Evolutionary conservation across 2,797 vertebrate species (phyloP).

Genomic region (Muscicapa comitata): DNA sequence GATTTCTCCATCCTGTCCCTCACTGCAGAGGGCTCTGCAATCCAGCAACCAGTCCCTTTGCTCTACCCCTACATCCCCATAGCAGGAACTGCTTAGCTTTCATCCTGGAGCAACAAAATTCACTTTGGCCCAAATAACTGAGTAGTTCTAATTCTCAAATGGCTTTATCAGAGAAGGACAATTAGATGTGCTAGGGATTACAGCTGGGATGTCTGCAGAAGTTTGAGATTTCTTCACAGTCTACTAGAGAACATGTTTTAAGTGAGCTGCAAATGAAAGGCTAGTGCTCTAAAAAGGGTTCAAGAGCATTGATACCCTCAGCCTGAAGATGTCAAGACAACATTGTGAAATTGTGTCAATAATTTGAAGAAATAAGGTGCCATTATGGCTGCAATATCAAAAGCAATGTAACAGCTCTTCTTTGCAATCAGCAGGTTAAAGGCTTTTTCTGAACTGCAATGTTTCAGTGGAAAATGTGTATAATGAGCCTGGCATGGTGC

Average conservation of each 20-base stretch:
- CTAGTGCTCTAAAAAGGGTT: not conserved
- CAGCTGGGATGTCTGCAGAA: not conserved
- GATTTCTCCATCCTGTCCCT: not conserved
- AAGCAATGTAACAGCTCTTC: not conserved
- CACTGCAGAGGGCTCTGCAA: not conserved
- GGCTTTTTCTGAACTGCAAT: not conserved
- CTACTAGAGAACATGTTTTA: not conserved
- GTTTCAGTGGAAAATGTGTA: not conserved
- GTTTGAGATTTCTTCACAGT: not conserved
- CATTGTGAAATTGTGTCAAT: not conserved
- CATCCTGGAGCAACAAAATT: not conserved
- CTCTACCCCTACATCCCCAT: rapidly evolving
- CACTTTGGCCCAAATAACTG: not conserved
- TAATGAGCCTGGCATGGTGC: not conserved
- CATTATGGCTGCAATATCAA: not conserved
- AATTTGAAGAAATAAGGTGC: not conserved
- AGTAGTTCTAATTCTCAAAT: not conserved
- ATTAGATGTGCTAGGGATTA: not conserved
- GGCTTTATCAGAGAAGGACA: not conserved
- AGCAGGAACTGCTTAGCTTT: not conserved
- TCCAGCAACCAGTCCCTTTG: not conserved
- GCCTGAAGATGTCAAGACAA: not conserved
- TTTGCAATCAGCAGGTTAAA: not conserved
- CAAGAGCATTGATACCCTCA: not conserved
- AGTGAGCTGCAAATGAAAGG: not conserved